Base-by-base conservation (phyloP, 1,140 invertebrate species). In the Diplogasteroides magnus region DNA sequence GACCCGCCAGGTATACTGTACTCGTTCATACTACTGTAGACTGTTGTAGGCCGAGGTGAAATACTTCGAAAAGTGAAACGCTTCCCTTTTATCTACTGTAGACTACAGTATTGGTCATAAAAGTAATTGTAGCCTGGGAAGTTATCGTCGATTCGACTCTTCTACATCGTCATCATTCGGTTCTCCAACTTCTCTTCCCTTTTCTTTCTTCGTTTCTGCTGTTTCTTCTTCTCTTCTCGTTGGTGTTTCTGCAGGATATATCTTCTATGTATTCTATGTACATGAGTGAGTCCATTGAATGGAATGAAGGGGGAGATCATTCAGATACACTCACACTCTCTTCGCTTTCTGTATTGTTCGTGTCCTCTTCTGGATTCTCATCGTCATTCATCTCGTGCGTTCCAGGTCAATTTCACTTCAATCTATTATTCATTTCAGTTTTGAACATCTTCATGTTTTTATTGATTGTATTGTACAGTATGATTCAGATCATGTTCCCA, bases 241-340 rank as follows among this genome's bases (percentile, higher is more conserved):
- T 6, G 64, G 32, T 11, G 28, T 57, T 19, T 58, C 65, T 28
- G 58, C 67, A 27, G 55, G 55, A 31, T 59, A 62, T 19, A 61
- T 67, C 25, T 72, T 71, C 60, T 68, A 62, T 37, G 56, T 65
- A 11, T 72, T 72, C 60, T 67, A 67, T 31, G 48, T 67, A 2
- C 66, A 67, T 29, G 32, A 60, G 11, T 48, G 37, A 48, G 37
- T 48, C 6, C 19, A 19, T 11, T 48, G 19, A 48, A 48, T 11
- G 19, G 37, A 19, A 19, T 48, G 19, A 48, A 48, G 37, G 37
- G 19, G 37, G 37, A 48, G 37, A 48, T 48, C 6, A 48, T 19
- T 48, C 37, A 48, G 37, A 19, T 72, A 67, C 31, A 62, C 70
- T 11, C 70, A 72, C 31, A 13, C 67, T 27, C 25, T 72, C 2